Percentiles rank a stretch among this genome's conserved stretches.
Conservation (phyloP, 2,797 vertebrate species). For the Lepus townsendii region DNA sequence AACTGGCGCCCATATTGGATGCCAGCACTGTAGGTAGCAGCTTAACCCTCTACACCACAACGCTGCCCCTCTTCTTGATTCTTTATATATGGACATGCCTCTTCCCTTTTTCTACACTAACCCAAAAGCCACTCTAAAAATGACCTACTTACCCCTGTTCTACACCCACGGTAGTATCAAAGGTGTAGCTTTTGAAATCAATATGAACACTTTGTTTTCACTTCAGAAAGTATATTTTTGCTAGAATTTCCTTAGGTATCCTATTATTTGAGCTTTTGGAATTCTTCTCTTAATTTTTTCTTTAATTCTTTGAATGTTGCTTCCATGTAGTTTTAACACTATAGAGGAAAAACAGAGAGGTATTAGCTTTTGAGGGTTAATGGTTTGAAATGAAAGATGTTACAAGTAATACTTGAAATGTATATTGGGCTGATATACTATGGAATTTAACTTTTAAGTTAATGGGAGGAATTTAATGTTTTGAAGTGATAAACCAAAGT, state of each 20-base stretch:
- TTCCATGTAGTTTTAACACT: not conserved
- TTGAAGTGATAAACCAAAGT: not conserved
- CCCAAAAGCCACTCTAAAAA: not conserved
- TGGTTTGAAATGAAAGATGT: not conserved
- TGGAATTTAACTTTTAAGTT: not conserved
- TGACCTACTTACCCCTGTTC: not conserved
- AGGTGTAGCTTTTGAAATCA: not conserved
- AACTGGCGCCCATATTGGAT: too few species aligned
- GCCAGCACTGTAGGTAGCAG: too few species aligned
- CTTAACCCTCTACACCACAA: too few species aligned
- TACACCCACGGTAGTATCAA: not conserved
- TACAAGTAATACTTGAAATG: not conserved
- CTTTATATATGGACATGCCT: not conserved
- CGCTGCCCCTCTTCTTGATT: not conserved
- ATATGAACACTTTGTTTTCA: not conserved
- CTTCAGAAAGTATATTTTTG: not conserved
- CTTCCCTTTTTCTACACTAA: not conserved
- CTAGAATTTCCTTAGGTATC: not conserved
- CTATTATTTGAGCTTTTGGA: not conserved
- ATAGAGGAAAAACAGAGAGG: accelerated
- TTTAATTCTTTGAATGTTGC: not conserved
- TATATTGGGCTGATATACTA: not conserved
- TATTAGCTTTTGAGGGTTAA: not conserved
- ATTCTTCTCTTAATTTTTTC: not conserved
- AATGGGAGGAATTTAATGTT: not conserved